Percentiles rank a stretch among this genome's conserved stretches.
These are phyloP conservation scores for Morpho achilles DNA, from an alignment of 2,888 invertebrate species.

Conservation along the genomic window DNA sequence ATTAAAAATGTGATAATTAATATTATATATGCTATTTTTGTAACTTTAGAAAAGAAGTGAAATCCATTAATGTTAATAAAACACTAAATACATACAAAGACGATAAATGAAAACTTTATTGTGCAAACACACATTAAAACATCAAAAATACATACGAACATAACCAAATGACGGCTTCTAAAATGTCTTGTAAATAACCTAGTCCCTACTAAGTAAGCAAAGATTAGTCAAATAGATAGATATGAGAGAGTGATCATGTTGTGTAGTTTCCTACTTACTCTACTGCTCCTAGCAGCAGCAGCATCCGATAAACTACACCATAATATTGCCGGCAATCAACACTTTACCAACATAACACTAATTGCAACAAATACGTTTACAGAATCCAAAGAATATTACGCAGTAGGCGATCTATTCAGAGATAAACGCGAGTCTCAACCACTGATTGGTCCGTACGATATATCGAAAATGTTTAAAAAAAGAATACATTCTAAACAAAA, in stretches of 20 bases:
- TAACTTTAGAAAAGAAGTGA: no score
- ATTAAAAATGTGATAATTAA: no score
- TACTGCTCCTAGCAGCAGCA: slow-evolving; percentile 22
- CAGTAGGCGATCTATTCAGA: slow-evolving; percentile 18
- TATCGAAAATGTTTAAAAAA: slow-evolving; percentile 53
- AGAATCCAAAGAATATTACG: slow-evolving; percentile 21
- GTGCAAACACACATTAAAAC: no score
- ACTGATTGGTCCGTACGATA: slow-evolving; percentile 58
- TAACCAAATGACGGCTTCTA: background rate
- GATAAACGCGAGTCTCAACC: slow-evolving; percentile 44
- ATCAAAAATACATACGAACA: background rate
- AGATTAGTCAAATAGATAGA: background rate
- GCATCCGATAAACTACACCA: slow-evolving; percentile 14
- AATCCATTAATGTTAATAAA: no score
- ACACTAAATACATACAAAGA: no score
- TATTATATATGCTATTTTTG: no score
- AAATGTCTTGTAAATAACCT: no score
- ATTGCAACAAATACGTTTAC: slow-evolving; percentile 8
- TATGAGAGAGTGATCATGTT: slow-evolving; percentile 23
- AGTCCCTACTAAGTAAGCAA: background rate
- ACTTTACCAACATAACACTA: slow-evolving; percentile 12
- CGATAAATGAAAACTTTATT: no score
- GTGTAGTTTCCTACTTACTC: slow-evolving; percentile 22
- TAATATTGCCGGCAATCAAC: background rate
- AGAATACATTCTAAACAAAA: slow-evolving; percentile 36